Percentiles rank a stretch among this genome's conserved stretches.
Conservation (phyloP, 1,140 invertebrate genomes). For the Capitella teleta region DNA sequence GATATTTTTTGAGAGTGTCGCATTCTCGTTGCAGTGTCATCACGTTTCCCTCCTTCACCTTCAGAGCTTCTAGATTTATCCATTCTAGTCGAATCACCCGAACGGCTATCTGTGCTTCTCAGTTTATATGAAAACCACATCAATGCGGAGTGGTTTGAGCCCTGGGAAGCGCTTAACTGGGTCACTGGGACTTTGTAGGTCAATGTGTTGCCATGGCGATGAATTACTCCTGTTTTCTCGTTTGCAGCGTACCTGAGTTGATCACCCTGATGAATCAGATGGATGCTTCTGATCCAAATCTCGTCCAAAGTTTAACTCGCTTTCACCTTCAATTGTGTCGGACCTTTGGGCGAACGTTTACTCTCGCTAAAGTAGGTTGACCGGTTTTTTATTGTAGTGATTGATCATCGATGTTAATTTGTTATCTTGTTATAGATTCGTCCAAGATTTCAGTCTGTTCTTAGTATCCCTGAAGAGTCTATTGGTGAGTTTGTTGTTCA, state of each 20-base stretch:
- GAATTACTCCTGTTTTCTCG: background rate
- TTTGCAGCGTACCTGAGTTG: slow-evolving; percentile 32
- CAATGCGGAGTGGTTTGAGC: slow-evolving; percentile 34
- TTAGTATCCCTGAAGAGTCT: slow-evolving; percentile 10
- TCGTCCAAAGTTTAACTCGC: slow-evolving; percentile 37
- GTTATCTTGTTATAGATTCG: slow-evolving; percentile 5
- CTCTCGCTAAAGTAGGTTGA: slow-evolving; percentile 30
- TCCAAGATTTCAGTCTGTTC: slow-evolving; percentile 3
- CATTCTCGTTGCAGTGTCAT: slow-evolving; percentile 19
- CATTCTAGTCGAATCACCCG: slow-evolving; percentile 27
- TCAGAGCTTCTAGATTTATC: slow-evolving; percentile 27
- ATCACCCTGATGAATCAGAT: slow-evolving; percentile 30
- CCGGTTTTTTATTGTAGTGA: too few relatives aligned
- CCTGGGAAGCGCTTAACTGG: slow-evolving; percentile 41
- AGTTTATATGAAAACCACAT: slow-evolving; percentile 34
- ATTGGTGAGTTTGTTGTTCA: background rate
- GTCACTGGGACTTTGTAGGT: slow-evolving; percentile 39
- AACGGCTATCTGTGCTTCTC: slow-evolving; percentile 21
- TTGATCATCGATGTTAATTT: too few relatives aligned
- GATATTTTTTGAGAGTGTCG: background rate
- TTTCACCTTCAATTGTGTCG: slow-evolving; percentile 43
- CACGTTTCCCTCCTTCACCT: slow-evolving; percentile 24
- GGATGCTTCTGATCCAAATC: slow-evolving; percentile 25
- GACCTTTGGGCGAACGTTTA: slow-evolving; percentile 46
- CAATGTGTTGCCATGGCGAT: too few relatives aligned